These are phyloP conservation scores for Chrysogorgia sp. DNA, from an alignment of 92 coral and sea anemone species.

Conservation along the genomic window DNA sequence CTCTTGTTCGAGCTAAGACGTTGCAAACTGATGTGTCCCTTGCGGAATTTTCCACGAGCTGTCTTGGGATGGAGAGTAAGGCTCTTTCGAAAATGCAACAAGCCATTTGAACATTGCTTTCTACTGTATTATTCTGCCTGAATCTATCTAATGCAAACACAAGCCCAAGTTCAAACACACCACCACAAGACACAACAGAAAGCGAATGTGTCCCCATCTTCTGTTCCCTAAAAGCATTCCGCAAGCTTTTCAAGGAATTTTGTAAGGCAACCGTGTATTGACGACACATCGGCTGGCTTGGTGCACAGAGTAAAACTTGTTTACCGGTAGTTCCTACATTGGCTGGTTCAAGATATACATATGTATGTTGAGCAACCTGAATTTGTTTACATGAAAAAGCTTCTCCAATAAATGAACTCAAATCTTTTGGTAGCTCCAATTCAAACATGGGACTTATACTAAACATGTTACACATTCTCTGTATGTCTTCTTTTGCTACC, in stretches of 20 bases:
- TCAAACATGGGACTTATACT: constrained; percentile 63
- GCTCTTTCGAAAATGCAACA: constrained; percentile 70
- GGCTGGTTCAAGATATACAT: constrained; percentile 52
- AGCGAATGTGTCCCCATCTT: constrained; percentile 36
- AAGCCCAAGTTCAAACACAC: constrained; percentile 72
- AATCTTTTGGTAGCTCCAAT: constrained; percentile 32
- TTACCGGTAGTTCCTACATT: constrained; percentile 17
- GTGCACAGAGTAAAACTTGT: constrained; percentile 74
- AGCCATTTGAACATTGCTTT: constrained; percentile 45
- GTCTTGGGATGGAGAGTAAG: constrained; percentile 64
- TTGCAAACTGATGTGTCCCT: background rate
- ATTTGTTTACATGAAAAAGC: constrained; percentile 62
- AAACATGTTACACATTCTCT: constrained; percentile 64
- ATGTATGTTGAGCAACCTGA: constrained; percentile 58
- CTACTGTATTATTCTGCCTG: constrained; percentile 34
- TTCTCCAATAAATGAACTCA: constrained; percentile 58
- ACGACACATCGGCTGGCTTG: constrained; percentile 73
- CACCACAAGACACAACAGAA: constrained; percentile 73
- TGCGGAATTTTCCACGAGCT: constrained; percentile 67
- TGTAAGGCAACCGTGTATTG: constrained; percentile 75
- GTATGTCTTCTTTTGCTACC: constrained; percentile 71
- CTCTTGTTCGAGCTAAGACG: constrained; percentile 1
- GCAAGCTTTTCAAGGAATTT: constrained; percentile 68
- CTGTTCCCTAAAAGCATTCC: constrained; percentile 58
- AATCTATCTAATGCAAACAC: constrained; percentile 52